Base-by-base conservation (phyloP, 2,888 invertebrate species). In the Sinodicranocentrus sp. region DNA sequence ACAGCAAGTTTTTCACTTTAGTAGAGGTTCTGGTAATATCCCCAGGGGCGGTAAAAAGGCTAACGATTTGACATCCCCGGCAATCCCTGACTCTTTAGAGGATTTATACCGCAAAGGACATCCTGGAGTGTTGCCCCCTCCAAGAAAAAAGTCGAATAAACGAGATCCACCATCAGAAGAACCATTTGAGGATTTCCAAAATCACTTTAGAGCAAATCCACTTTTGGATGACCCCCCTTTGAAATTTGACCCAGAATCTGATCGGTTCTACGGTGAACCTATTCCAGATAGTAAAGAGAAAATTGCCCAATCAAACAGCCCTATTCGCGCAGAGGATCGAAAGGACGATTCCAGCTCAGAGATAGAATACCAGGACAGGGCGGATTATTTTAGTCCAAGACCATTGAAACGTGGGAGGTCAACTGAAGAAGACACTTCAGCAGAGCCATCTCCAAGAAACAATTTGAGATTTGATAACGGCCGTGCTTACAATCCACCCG, bases 221-320 rank as follows among this genome's bases (percentile, higher is more conserved):
- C 48, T 84, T 28, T 44, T 23, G 10, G 85, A 85, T 54, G 85
- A 85, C 1, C 72, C 73, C 1, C 85, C 85, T 2, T 26, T 77
- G 21, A 85, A 80, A 82, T 85, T 84, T 77, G 85, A 85, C 43
- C 85, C 84, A 0, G 80, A 80, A 48, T 85, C 85, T 1, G 85
- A 85, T 76, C 65, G 85, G 0, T 85, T 80, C 77, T 85, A 85
- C 65, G 85, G 85, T 0, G 68, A 84, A 15, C 85, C 85, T 0
- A 25, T 65, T 1, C 85, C 85, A 6, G 84, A 72, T 25, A 78
- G 13, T 28, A 83, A 80, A 28, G 78, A 78, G 15, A 75, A 61
- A 44, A 52, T 75, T 6, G 71, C 76, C 1, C 82, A 85, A 21
- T 67, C 73, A 15, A 79, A 82, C 28, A 73, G 65, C 21, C 73